phyloP scores from a whole-genome alignment of 2,797 vertebrate species.

The Philypnodon macrostomus region DNA sequence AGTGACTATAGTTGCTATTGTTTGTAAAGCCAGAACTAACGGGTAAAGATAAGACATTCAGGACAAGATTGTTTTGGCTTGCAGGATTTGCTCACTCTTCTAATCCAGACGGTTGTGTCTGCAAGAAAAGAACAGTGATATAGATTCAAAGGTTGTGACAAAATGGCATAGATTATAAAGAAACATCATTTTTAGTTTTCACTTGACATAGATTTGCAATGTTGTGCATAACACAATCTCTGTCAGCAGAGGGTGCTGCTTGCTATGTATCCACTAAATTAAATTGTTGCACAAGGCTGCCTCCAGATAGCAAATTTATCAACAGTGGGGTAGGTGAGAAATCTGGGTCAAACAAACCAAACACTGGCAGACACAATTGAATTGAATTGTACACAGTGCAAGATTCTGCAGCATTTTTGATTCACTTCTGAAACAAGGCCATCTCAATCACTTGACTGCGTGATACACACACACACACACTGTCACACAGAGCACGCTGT shows the following conservation, averaged over 20 bases:
- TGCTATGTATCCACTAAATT: conserved; percentile 37
- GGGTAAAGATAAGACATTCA: too few relatives aligned
- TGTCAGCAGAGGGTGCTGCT: conserved; percentile 68
- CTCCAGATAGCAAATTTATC: conserved; percentile 65
- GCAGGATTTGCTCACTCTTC: too few relatives aligned
- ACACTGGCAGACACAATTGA: conserved; percentile 76
- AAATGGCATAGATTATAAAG: too few relatives aligned
- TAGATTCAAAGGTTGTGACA: too few relatives aligned
- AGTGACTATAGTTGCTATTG: too few relatives aligned
- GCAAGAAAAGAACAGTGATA: too few relatives aligned
- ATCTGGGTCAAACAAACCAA: conserved; percentile 75
- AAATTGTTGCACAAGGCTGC: conserved; percentile 59
- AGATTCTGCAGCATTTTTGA: conserved; percentile 31
- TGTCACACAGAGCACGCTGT: conserved; percentile 46
- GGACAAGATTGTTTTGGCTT: too few relatives aligned
- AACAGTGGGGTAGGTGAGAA: conserved; percentile 69
- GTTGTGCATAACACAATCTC: conserved; percentile 3
- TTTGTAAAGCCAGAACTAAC: too few relatives aligned
- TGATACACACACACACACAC: conserved; percentile 34
- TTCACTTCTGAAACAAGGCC: conserved; percentile 60
- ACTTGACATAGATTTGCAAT: background rate
- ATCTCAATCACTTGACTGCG: conserved; percentile 62
- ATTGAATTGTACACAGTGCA: conserved; percentile 70
- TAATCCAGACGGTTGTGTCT: too few relatives aligned
- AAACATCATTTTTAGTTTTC: too few relatives aligned